These are phyloP conservation scores for Protosalanx chinensis DNA, from an alignment of 2,797 vertebrate species.

Conservation along the genomic window DNA sequence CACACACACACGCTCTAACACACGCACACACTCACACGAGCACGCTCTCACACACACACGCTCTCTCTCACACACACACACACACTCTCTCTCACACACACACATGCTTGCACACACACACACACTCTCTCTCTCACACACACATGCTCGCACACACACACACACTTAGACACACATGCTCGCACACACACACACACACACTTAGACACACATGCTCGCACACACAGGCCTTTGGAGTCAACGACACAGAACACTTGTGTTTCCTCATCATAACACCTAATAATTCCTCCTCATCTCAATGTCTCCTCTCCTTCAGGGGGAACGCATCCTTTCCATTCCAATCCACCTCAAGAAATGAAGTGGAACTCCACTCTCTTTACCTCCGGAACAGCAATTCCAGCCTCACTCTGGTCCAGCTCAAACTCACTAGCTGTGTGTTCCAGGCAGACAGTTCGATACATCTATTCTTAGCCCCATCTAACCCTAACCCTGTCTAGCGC, in stretches of 20 bases:
- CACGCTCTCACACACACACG: conserved; percentile 10
- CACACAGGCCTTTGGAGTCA: conserved; percentile 65
- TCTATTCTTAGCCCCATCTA: not conserved
- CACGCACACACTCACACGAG: conserved; percentile 10
- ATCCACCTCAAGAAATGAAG: conserved; percentile 73
- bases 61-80: conserved; percentile 22
- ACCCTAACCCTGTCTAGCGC: too few relatives aligned
- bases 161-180: conserved; percentile 14
- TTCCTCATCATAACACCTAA: conserved; percentile 69
- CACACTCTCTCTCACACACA: not conserved
- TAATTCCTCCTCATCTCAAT: conserved; percentile 73
- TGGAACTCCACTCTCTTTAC: conserved; percentile 54
- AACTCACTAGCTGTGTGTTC: conserved; percentile 56
- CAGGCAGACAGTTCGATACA: conserved; percentile 27
- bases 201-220: conserved; percentile 18
- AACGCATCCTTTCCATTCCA: conserved; percentile 72
- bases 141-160: conserved; percentile 25
- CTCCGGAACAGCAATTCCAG: conserved; percentile 58
- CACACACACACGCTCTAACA: conserved; percentile 26
- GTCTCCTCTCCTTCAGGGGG: conserved; percentile 63
- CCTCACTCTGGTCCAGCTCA: conserved; percentile 53
- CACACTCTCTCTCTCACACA: conserved; percentile 14
- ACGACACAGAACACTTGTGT: conserved; percentile 69
- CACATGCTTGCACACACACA: conserved; percentile 30
- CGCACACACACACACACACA: conserved; percentile 13